Evolutionary conservation across 2,888 invertebrate genomes (phyloP).

Genomic region (Macropis europaea): DNA sequence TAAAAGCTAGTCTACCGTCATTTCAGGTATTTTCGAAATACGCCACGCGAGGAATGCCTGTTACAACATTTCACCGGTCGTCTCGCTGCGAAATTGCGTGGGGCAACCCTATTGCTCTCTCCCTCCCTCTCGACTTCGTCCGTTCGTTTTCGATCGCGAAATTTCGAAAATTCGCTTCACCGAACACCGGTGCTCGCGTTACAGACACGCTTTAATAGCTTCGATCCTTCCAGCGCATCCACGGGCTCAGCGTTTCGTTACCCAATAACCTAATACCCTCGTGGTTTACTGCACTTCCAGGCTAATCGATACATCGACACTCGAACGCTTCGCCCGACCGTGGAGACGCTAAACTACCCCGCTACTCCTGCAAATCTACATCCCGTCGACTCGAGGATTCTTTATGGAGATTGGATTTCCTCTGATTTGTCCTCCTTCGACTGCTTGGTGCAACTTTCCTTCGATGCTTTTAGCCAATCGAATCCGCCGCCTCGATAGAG

Average conservation of each 20-base stretch:
- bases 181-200: not conserved
- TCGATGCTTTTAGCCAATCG: no score
- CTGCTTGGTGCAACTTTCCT: no score
- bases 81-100: constrained; percentile 22
- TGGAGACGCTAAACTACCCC: no score
- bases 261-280: not conserved
- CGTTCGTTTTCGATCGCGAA: not conserved
- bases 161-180: not conserved
- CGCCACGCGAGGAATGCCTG: constrained; percentile 40
- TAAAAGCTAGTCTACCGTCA: constrained; percentile 29
- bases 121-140: no score
- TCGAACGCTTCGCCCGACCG: not conserved
- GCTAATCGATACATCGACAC: not conserved
- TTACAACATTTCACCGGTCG: constrained; percentile 46
- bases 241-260: constrained; percentile 4
- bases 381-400: no score
- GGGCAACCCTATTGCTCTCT: constrained; percentile 8
- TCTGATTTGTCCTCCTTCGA: no score
- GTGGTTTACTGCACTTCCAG: not conserved
- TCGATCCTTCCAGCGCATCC: not conserved
- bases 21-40: constrained; percentile 42
- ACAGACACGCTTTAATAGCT: not conserved
- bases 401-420: no score
- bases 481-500: no score
- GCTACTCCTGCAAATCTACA: no score